Evolutionary conservation across 64 coral and sea anemone species (phyloP), one percentile per base, ranked within the genome.

Genomic region (Catalaphyllia jardinei): DNA sequence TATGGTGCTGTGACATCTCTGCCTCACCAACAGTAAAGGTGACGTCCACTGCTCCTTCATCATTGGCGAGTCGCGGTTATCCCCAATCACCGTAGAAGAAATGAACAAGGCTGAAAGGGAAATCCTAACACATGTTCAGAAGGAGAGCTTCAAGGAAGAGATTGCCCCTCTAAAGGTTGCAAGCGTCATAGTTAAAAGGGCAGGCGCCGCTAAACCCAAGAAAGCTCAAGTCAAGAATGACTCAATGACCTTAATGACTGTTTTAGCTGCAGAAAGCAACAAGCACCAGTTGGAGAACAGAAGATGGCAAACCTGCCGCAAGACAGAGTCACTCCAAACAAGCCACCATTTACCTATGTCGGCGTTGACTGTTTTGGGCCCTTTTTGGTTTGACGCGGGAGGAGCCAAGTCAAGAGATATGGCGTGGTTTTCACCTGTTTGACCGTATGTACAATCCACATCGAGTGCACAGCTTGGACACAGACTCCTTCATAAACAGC

Each of bases 351-450:
- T 29, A 62, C 25, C 38, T 63, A 54, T 67, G 88, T 90, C 33
- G 78, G 88, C 13, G 71, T 90, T 52, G 88, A 82, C 63, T 91
- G 69, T 76, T 84, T 91, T 42, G 89, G 89, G n/a, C 79, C 67
- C 24, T 83, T 91, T 50, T 31, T 74, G 49, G 89, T 91, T 83
- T 55, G 80, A 19, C 33, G 89, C 4, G 80, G 67, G 39, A 83
- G 89, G 42, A 91, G 46, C 35, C 24, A 82, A 84, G 79, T 33
- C 67, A 89, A 89, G 62, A 62, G 74, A 51, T 89, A 89, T 28
- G 75, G 76, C 15, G 75, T 89, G 31, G 1, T 89, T 20, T 89
- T 74, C 38, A 89, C 88, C 6, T 89, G 76, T 35, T 49, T 89
- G 20, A 51, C 88, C 4, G 73, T 76, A 31, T 60, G 89, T 33